These are phyloP conservation scores for Pantherophis vulpinus DNA, from an alignment of 2,797 vertebrate species.

Conservation along the genomic window DNA sequence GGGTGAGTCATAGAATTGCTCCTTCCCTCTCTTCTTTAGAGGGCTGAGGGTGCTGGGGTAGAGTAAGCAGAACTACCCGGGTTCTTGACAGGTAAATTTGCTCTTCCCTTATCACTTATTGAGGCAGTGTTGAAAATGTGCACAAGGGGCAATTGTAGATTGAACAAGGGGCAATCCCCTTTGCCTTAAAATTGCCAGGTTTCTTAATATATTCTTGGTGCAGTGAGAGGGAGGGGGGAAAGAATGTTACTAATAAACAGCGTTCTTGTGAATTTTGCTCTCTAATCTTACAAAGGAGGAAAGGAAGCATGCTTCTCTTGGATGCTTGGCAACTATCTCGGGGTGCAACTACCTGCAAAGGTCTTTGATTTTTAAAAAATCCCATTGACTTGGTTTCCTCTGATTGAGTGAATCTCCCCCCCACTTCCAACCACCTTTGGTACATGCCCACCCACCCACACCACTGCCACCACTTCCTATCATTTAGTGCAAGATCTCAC, in stretches of 20 bases:
- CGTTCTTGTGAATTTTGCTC: neutral
- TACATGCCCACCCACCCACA: neutral
- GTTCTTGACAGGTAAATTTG: slow-evolving; percentile 53
- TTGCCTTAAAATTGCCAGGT: neutral
- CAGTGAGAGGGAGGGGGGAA: neutral
- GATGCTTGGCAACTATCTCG: neutral
- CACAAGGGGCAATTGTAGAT: neutral
- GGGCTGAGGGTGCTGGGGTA: neutral
- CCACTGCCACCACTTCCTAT: neutral
- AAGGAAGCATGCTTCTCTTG: slow-evolving; percentile 14
- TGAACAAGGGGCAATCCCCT: neutral
- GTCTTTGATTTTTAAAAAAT: neutral
- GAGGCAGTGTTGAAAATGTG: fast-evolving
- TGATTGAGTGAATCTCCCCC: neutral
- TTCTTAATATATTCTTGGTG: neutral
- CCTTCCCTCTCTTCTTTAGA: neutral
- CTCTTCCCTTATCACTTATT: neutral
- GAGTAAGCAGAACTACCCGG: slow-evolving; percentile 14
- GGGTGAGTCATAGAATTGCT: slow-evolving; percentile 17
- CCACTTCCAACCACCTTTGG: no score
- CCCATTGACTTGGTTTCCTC: neutral
- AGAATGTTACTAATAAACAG: neutral
- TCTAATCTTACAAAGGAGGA: neutral
- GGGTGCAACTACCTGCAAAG: neutral
- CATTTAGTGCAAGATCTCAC: neutral